Evolutionary conservation across 2,113 vertebrate species (phyloP), one percentile per base, ranked within the genome.

Genomic region (Cepphus grylle): DNA sequence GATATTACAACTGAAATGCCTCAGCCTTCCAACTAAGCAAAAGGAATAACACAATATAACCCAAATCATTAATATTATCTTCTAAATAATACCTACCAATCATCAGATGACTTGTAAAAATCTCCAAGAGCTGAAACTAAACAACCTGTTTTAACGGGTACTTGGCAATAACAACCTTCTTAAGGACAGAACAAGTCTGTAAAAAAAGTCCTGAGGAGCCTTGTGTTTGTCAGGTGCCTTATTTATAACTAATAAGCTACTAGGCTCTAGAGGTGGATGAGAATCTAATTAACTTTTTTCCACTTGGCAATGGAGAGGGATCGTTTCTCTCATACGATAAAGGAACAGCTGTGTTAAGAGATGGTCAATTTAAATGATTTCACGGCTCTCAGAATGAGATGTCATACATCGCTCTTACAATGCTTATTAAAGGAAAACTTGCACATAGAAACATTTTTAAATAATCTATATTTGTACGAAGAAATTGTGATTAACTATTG

Each of bases 111-210:
- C 15, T 62, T 15, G 0, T 32, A 20, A 66, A 78, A 78, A 70
- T 8, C 47, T 47, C 34, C 29, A 43, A 7, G 30, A 55, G 4
- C 2, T 40, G 34, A 65, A 67, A 38, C 16, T 2, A 63, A 56
- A 43, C 11, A 61, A n/a, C 15, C 8, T 43, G 0, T 23, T 89
- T 34, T 17, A 63, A 59, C 8, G 2, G 12, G 0, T 8, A 15
- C 58, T 71, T 71, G 7, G 47, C 21, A 69, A 65, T 20, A 67
- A 76, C 15, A 55, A 2, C 12, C 18, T 71, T 50, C 32, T 19
- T 5, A 76, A 62, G 3, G 1, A 3, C 14, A 65, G 2, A 8
- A 63, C 10, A 32, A 30, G 1, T 5, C 30, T 32, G 3, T 11
- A 78, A 53, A 79, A 5, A 40, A 45, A 19, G 1, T 6, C 23